These are phyloP conservation scores for Platycercus adscitus DNA, from an alignment of 2,113 vertebrate genomes.

Conservation along the genomic window DNA sequence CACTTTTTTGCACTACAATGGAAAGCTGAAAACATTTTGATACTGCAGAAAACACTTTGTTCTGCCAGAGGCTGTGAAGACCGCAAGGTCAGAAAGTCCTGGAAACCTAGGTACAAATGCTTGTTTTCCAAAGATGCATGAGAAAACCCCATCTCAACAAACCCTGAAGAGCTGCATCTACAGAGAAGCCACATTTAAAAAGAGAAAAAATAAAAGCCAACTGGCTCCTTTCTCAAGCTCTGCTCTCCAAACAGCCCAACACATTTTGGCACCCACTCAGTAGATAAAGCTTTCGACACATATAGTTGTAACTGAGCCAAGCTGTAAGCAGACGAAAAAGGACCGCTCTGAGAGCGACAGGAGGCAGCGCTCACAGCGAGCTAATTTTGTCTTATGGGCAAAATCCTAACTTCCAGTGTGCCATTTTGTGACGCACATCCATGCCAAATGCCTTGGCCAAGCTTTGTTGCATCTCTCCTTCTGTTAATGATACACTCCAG, in stretches of 20 bases:
- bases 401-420: neutral
- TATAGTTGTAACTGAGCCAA: neutral
- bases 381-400: neutral
- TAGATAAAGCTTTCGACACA: neutral
- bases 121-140: neutral
- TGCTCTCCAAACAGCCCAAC: neutral
- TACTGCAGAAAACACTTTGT: neutral
- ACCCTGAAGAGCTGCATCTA: neutral
- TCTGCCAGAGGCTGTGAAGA: neutral
- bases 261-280: neutral
- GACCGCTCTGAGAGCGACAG: neutral
- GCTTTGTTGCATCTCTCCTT: neutral
- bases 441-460: neutral
- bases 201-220: rapidly evolving
- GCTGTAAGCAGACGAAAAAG: neutral
- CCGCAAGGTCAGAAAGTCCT: neutral
- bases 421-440: neutral
- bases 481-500: constrained; percentile 10
- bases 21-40: neutral
- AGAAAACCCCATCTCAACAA: neutral
- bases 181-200: neutral
- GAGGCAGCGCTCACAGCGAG: neutral
- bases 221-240: neutral
- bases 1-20: neutral
- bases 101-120: neutral